phyloP scores from a whole-genome alignment of 1,140 invertebrate genomes.

The Gerris buenoi region DNA sequence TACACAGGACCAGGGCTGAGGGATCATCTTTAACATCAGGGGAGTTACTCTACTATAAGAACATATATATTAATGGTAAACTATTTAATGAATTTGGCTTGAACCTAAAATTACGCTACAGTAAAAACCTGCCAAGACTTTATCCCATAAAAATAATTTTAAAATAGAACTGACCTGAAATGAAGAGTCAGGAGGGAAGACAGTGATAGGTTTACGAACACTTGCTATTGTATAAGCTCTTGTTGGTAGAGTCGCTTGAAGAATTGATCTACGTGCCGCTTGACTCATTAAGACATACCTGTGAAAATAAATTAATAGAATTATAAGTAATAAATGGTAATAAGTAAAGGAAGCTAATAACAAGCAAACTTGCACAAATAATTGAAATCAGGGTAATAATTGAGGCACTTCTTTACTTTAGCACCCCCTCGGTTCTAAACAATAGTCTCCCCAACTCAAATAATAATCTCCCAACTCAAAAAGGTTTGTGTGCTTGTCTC shows the following conservation, averaged over 20 bases:
- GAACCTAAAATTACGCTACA: neutral
- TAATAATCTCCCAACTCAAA: too few species aligned
- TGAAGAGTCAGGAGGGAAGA: neutral
- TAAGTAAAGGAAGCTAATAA: slow-evolving; percentile 3
- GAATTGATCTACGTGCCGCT: neutral
- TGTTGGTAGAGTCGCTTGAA: neutral
- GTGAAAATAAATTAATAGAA: neutral
- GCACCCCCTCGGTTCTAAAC: too few species aligned
- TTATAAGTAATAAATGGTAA: too few species aligned
- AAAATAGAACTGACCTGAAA: neutral
- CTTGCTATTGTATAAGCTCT: neutral
- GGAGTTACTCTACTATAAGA: neutral
- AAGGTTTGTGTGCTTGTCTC: too few species aligned
- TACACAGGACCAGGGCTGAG: neutral
- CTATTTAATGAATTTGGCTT: neutral
- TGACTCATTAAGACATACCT: neutral
- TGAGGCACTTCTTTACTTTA: too few species aligned
- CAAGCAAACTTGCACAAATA: neutral
- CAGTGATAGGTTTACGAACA: neutral
- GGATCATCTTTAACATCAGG: neutral
- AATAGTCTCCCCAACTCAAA: too few species aligned
- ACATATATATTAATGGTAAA: neutral
- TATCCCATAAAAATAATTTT: neutral
- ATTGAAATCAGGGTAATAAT: too few species aligned
- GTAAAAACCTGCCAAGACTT: neutral